Conservation (phyloP, 2,888 invertebrate genomes). For the Odontomyia ornata region DNA sequence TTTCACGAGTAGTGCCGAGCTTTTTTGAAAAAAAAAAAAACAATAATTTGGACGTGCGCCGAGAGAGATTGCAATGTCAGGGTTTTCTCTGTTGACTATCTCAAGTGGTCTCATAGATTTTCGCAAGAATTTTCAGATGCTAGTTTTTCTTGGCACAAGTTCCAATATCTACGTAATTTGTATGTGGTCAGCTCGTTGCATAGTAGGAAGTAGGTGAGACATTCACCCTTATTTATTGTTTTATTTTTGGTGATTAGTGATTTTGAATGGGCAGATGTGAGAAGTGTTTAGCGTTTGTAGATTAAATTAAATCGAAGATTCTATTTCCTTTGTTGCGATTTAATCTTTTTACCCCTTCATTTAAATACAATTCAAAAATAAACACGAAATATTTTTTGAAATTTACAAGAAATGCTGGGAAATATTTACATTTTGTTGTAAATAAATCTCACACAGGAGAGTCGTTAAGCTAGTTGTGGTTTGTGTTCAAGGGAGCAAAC, state of each 20-base stretch:
- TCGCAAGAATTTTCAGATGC: slow-evolving; percentile 7
- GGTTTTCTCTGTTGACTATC: slow-evolving; percentile 39
- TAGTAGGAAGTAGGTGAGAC: slow-evolving; percentile 34
- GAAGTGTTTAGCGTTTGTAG: too few species aligned
- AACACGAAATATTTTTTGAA: too few species aligned
- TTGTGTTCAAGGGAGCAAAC: too few species aligned
- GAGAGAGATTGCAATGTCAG: slow-evolving; percentile 32
- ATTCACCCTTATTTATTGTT: slow-evolving; percentile 31
- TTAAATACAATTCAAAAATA: too few species aligned
- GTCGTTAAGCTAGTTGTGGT: too few species aligned
- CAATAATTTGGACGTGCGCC: neutral
- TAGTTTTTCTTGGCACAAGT: slow-evolving; percentile 33
- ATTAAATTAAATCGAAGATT: too few species aligned
- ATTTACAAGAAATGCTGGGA: too few species aligned
- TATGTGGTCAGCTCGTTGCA: slow-evolving; percentile 16
- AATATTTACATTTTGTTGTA: too few species aligned
- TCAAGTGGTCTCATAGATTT: slow-evolving; percentile 1
- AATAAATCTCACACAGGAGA: too few species aligned
- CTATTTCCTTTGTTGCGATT: too few species aligned
- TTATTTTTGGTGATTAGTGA: neutral
- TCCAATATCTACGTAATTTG: neutral
- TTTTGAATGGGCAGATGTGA: too few species aligned
- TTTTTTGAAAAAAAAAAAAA: neutral
- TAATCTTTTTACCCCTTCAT: too few species aligned
- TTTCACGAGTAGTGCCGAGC: slow-evolving; percentile 8